Conservation (phyloP, 2,113 vertebrate species). For the Leucopternis melanops region DNA sequence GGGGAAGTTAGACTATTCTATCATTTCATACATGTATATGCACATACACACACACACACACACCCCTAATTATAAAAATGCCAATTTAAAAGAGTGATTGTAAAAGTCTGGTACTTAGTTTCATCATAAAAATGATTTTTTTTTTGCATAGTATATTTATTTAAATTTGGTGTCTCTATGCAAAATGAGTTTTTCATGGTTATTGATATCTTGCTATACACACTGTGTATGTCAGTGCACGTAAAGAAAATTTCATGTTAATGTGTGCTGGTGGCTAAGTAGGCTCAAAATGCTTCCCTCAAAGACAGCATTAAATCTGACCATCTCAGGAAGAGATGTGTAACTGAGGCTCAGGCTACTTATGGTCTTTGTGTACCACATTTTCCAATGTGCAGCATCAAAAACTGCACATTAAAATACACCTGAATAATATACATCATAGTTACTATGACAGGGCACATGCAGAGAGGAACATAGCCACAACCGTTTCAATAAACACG, state of each 20-base stretch:
- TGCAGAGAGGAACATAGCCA: not conserved
- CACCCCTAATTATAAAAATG: not conserved
- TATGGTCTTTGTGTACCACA: not conserved
- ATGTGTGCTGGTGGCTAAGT: not conserved
- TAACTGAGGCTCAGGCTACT: not conserved
- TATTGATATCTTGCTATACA: not conserved
- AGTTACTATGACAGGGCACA: not conserved
- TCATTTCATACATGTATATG: not conserved
- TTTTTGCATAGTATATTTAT: not conserved
- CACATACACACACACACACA: not conserved
- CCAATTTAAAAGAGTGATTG: not conserved
- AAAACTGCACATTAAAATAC: not conserved
- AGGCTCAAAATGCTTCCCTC: not conserved
- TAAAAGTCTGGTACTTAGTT: not conserved
- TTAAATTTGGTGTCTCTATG: not conserved
- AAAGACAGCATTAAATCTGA: not conserved
- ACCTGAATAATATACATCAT: not conserved
- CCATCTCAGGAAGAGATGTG: not conserved
- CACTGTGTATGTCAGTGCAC: not conserved
- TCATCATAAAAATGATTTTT: not conserved
- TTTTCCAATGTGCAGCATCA: not conserved
- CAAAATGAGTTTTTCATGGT: not conserved
- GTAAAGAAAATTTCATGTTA: not conserved
- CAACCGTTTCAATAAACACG: not conserved
- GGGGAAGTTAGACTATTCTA: not conserved